Percentiles rank a stretch among this genome's conserved stretches.
These are phyloP conservation scores for Oasisia sp. DNA, from an alignment of 2,888 invertebrate genomes.

Conservation along the genomic window DNA sequence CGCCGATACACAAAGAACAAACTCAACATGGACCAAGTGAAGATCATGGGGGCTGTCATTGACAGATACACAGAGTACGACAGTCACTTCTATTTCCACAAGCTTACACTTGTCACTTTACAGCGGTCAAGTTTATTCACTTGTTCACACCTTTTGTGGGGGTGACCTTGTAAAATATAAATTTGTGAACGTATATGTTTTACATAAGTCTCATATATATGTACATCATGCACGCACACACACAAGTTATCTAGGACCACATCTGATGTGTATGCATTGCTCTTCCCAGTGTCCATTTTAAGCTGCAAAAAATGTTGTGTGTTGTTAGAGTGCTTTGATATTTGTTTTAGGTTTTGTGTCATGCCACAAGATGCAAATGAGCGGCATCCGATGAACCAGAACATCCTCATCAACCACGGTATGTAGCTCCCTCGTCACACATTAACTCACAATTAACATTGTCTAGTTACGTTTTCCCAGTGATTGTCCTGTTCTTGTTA, in stretches of 20 bases:
- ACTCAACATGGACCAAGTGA: conserved; percentile 62
- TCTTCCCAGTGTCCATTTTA: too few species aligned
- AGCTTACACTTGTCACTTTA: too few species aligned
- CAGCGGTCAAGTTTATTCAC: too few species aligned
- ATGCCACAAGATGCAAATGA: conserved; percentile 45
- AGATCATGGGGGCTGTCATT: conserved; percentile 60
- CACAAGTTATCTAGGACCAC: too few species aligned
- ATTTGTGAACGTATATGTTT: too few species aligned
- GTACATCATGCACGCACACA: too few species aligned
- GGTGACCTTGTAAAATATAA: too few species aligned
- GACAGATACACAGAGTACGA: conserved; percentile 61
- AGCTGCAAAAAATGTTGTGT: background rate
- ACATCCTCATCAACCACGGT: conserved; percentile 52
- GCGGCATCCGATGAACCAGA: conserved; percentile 53
- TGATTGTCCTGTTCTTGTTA: background rate
- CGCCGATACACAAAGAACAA: conserved; percentile 50
- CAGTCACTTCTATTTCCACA: background rate
- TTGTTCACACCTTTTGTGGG: too few species aligned
- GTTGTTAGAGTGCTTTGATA: background rate
- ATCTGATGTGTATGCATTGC: too few species aligned
- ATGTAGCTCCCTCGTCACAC: background rate
- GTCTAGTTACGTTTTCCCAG: too few species aligned
- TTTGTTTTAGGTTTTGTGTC: conserved; percentile 45
- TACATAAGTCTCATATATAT: too few species aligned
- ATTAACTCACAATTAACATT: background rate